Base-by-base conservation (phyloP, 2,113 vertebrate species). In the Bufo gargarizans region DNA sequence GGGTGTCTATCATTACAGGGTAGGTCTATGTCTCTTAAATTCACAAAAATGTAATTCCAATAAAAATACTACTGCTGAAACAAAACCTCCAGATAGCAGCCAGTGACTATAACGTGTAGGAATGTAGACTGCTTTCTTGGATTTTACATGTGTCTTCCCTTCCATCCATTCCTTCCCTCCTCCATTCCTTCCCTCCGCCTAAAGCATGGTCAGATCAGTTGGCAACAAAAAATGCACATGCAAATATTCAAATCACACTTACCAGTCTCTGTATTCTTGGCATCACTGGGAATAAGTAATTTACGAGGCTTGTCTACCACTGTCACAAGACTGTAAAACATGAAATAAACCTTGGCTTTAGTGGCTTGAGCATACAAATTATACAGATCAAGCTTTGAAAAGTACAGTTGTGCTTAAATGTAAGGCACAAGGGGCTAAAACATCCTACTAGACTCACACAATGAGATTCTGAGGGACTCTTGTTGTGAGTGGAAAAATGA, bases 261-360 rank as follows among this genome's bases (percentile, higher is more conserved):
- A 87, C 85, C 85, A 87, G 77, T 80, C 77, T 80, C 77, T 67
- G 77, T 77, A 65, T 86, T 86, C 85, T 87, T 87, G 76, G 77
- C 85, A 87, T 79, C 85, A 79, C 59, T 87, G 22, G 20, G n/a
- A 78, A 33, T 78, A 50, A 58, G 61, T 43, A 69, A 56, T 87
- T 87, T 78, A 55, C n/a, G 77, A 56, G 59, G 85, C 22, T 80
- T 80, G 22, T 80, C 61, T 69, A 86, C 85, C 45, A 78, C 58
- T 78, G 3, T 69, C 61, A 78, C 43, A 43, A 55, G n/a, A 80
- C 85, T 87, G 77, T 80, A 79, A 87, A 67, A 87, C n/a, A 79
- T 69, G 55, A 65, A 83, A 43, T 59, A 59, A 80, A 80, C 12
- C 55, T 45, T 59, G 55, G 12, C 22, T 59, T 80, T 59, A 80